phyloP scores from a whole-genome alignment of 2,888 invertebrate genomes.

The Acrobasis suavella region DNA sequence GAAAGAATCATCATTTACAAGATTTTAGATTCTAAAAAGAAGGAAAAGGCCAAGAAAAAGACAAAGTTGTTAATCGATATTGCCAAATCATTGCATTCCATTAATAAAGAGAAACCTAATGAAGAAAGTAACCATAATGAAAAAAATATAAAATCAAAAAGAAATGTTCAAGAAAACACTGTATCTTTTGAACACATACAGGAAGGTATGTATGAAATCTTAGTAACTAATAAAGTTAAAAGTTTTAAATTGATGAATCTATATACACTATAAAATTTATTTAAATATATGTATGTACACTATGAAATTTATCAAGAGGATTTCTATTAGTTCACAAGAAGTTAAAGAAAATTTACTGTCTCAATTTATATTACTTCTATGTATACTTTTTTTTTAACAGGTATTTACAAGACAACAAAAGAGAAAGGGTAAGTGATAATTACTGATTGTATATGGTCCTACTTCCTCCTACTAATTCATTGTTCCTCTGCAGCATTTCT shows the following conservation, averaged over 20 bases:
- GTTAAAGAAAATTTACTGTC: too few relatives aligned
- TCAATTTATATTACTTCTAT: conserved; percentile 7
- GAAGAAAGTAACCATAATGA: conserved; percentile 28
- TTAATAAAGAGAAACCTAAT: conserved; percentile 40
- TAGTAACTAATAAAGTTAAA: background rate
- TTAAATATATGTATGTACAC: too few relatives aligned
- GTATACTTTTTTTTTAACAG: conserved; percentile 51
- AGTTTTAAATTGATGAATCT: background rate
- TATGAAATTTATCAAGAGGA: too few relatives aligned
- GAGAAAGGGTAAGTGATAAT: conserved; percentile 57
- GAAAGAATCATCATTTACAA: conserved; percentile 74
- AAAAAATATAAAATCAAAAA: conserved; percentile 25
- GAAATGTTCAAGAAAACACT: conserved; percentile 32
- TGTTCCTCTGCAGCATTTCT: conserved; percentile 28
- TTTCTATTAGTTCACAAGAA: too few relatives aligned
- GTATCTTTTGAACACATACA: conserved; percentile 51
- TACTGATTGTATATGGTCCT: conserved; percentile 11
- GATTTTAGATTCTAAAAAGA: conserved; percentile 60
- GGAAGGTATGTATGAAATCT: conserved; percentile 47
- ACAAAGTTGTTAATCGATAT: conserved; percentile 46
- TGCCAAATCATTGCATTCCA: conserved; percentile 46
- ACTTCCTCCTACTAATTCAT: background rate
- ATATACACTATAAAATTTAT: background rate
- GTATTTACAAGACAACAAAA: conserved; percentile 61
- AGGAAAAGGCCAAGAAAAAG: conserved; percentile 39